These are phyloP conservation scores for Drosophila insularis DNA, from an alignment of 1,140 invertebrate species.

Conservation along the genomic window DNA sequence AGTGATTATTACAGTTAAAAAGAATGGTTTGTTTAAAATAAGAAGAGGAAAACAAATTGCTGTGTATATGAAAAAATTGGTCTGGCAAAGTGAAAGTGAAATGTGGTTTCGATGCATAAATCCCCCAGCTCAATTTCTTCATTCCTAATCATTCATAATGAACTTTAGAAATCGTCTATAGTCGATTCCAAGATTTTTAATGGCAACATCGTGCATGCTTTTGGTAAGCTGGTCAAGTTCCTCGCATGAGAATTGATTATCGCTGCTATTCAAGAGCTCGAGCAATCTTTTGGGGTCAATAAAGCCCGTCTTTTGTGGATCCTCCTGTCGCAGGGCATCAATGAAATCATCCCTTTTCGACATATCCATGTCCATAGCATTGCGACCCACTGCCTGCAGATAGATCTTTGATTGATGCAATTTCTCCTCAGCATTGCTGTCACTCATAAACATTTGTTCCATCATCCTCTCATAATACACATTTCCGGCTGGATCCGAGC, in stretches of 20 bases:
- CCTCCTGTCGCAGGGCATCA: slow-evolving; percentile 9
- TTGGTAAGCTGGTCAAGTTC: slow-evolving; percentile 39
- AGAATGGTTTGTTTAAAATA: neutral
- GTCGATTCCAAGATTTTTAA: slow-evolving; percentile 26
- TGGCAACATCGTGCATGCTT: slow-evolving; percentile 28
- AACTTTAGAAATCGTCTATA: slow-evolving; percentile 42
- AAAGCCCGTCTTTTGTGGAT: slow-evolving; percentile 18
- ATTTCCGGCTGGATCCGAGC: slow-evolving; percentile 24
- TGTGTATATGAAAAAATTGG: neutral
- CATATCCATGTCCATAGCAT: slow-evolving; percentile 49
- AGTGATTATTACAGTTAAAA: neutral
- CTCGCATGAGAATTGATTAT: slow-evolving; percentile 19
- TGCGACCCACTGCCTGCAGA: slow-evolving; percentile 47
- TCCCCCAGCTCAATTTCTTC: neutral
- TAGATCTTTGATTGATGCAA: slow-evolving; percentile 33
- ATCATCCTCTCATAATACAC: slow-evolving; percentile 42
- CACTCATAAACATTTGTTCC: slow-evolving; percentile 16
- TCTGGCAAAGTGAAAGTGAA: neutral
- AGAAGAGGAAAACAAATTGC: neutral
- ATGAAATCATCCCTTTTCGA: slow-evolving; percentile 43
- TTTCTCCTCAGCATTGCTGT: neutral
- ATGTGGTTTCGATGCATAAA: neutral
- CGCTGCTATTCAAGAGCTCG: slow-evolving; percentile 33
- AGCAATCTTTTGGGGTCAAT: slow-evolving; percentile 26
- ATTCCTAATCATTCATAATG: slow-evolving; percentile 53